Conservation (phyloP, 2,888 invertebrate genomes). For the Neuroscelio doddi region DNA sequence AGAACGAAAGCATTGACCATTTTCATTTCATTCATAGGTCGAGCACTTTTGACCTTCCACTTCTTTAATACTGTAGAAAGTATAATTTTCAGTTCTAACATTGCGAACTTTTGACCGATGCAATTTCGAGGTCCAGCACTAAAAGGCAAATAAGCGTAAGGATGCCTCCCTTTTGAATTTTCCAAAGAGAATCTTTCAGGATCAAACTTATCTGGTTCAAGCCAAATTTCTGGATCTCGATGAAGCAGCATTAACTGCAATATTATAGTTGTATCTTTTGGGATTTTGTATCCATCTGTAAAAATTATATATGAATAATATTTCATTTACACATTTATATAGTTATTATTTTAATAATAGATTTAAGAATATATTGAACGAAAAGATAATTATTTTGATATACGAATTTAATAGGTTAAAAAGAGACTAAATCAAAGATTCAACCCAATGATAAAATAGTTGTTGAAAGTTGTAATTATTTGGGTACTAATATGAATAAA, state of each 20-base stretch:
- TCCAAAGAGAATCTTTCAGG: conserved; percentile 72
- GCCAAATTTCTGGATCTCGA: conserved; percentile 72
- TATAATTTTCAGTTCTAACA: conserved; percentile 55
- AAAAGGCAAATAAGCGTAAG: conserved; percentile 63
- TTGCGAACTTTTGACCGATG: conserved; percentile 59
- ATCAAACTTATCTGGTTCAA: conserved; percentile 72
- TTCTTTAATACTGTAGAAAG: conserved; percentile 53
- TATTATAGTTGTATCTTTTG: conserved; percentile 68
- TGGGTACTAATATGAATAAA: too few relatives aligned
- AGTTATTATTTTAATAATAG: too few relatives aligned
- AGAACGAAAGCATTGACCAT: conserved; percentile 47
- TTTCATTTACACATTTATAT: too few relatives aligned
- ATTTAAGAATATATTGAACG: too few relatives aligned
- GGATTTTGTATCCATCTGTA: conserved; percentile 67
- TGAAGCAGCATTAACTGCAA: conserved; percentile 72
- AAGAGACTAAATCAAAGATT: too few relatives aligned
- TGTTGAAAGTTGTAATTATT: too few relatives aligned
- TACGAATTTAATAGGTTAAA: too few relatives aligned
- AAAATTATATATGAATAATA: too few relatives aligned
- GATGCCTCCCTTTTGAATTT: conserved; percentile 58
- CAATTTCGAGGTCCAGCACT: conserved; percentile 66
- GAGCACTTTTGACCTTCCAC: conserved; percentile 55
- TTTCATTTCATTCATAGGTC: conserved; percentile 48
- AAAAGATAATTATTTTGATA: too few relatives aligned
- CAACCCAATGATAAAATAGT: too few relatives aligned